These are phyloP conservation scores for Yasuhikotakia modesta DNA, from an alignment of 2,797 vertebrate species.

Conservation along the genomic window DNA sequence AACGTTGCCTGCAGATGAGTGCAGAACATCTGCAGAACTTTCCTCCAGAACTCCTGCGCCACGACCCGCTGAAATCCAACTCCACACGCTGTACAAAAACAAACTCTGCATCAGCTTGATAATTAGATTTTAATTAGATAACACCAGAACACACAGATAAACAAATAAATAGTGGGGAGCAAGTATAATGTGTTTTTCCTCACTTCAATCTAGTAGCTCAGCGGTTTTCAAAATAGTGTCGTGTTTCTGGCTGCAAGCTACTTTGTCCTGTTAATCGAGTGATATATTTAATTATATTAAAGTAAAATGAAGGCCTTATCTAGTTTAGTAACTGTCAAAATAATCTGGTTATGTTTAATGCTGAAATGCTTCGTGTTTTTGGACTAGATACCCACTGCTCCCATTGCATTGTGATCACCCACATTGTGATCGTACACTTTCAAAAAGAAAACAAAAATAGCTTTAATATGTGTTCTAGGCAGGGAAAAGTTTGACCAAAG, in stretches of 20 bases:
- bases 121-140: background rate
- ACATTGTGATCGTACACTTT: too few relatives aligned
- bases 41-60: slow-evolving; percentile 2
- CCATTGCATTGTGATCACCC: background rate
- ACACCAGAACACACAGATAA: too few relatives aligned
- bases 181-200: background rate
- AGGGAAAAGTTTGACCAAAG: too few relatives aligned
- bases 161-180: too few relatives aligned
- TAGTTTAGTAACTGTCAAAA: too few relatives aligned
- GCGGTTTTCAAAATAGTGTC: background rate
- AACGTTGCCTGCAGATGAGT: slow-evolving; percentile 21
- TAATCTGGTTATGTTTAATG: too few relatives aligned
- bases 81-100: background rate
- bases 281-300: background rate
- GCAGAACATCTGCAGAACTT: background rate
- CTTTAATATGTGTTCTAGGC: too few relatives aligned
- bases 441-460: too few relatives aligned
- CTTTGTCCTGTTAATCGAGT: background rate
- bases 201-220: background rate
- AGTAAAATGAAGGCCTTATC: too few relatives aligned
- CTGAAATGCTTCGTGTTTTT: background rate
- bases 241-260: background rate
- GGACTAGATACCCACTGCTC: background rate
- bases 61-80: background rate
- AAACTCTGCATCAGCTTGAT: background rate